A percentile compares a stretch with the other conserved stretches of the same genome.
These are phyloP conservation scores for Peucedramus taeniatus DNA, from an alignment of 2,113 vertebrate genomes.

Conservation along the genomic window DNA sequence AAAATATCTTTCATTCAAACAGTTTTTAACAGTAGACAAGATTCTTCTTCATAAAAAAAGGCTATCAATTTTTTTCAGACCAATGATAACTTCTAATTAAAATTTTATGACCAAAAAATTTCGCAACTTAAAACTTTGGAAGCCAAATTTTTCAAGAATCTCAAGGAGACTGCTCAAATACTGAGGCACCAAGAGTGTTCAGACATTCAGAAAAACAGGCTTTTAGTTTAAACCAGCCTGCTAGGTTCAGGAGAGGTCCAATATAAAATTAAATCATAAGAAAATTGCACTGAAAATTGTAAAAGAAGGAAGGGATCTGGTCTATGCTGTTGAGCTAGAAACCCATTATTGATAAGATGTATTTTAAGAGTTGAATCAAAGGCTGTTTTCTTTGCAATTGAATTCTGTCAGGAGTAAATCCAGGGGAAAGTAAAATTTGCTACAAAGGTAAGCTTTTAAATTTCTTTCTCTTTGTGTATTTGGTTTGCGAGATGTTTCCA, in stretches of 20 bases:
- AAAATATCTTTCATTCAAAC: not conserved
- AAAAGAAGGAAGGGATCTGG: not conserved
- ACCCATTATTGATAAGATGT: not conserved
- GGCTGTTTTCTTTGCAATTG: not conserved
- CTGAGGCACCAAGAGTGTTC: not conserved
- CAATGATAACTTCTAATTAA: not conserved
- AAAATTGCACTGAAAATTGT: not conserved
- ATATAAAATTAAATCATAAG: not conserved
- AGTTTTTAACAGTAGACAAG: not conserved
- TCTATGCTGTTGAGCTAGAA: not conserved
- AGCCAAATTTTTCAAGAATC: not conserved
- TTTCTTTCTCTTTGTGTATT: not conserved
- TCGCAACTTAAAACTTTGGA: not conserved
- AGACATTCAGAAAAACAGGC: not conserved
- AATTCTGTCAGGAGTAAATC: not conserved
- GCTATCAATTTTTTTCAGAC: not conserved
- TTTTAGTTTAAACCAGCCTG: not conserved
- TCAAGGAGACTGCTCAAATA: not conserved
- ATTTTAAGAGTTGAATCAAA: not conserved
- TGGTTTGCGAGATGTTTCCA: not conserved
- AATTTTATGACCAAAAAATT: not conserved
- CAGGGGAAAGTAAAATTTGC: not conserved
- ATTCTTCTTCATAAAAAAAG: not conserved
- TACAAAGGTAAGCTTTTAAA: not conserved
- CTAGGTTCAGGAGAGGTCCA: not conserved